Conservation (phyloP, 2,113 vertebrate species). For the Scartelaos histophorus region DNA sequence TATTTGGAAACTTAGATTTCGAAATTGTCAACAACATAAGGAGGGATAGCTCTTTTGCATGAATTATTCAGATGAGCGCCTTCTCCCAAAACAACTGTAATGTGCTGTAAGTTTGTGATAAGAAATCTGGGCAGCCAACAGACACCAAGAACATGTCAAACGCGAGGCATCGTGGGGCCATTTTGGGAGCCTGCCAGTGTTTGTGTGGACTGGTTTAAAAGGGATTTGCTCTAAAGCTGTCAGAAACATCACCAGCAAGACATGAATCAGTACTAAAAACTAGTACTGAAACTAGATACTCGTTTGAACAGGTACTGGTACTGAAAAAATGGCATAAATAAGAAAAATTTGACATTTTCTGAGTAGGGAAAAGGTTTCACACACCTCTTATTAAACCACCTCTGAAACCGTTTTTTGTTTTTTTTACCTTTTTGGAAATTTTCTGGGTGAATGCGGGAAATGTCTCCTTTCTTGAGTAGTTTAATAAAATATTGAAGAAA, state of each 20-base stretch:
- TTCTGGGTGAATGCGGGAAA: too few relatives aligned
- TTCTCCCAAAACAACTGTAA: constrained; percentile 11
- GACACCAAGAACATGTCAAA: background rate
- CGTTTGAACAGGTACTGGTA: too few relatives aligned
- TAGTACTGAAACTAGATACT: too few relatives aligned
- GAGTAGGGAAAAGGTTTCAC: too few relatives aligned
- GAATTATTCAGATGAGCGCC: constrained; percentile 16
- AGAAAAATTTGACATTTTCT: too few relatives aligned
- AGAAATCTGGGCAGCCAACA: background rate
- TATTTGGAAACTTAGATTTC: background rate
- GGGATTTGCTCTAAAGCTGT: background rate
- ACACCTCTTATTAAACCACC: too few relatives aligned
- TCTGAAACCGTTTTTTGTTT: too few relatives aligned
- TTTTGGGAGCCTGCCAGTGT: background rate
- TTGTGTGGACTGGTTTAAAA: background rate
- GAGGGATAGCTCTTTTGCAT: background rate
- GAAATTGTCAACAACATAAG: background rate
- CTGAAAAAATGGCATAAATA: too few relatives aligned
- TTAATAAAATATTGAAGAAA: too few relatives aligned
- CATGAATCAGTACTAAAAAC: too few relatives aligned
- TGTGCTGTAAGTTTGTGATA: constrained; percentile 10
- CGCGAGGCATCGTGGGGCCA: background rate
- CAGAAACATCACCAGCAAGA: background rate
- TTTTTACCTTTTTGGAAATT: too few relatives aligned
- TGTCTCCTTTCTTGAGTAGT: too few relatives aligned